Evolutionary conservation across 2,888 invertebrate species (phyloP).

Genomic region (Myopa tessellatipennis): DNA sequence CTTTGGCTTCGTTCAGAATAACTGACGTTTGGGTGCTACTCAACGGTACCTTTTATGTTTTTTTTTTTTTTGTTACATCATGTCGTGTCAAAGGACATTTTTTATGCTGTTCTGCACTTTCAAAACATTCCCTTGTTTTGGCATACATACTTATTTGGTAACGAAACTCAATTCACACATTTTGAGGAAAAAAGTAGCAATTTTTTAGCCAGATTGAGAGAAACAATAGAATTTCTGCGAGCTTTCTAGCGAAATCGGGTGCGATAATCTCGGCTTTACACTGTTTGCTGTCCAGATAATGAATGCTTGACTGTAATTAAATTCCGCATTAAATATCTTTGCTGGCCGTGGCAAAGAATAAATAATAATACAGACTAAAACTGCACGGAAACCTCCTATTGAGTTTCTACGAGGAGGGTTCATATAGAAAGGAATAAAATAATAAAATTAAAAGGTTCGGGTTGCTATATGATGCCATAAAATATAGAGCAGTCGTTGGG

Average conservation of each 20-base stretch:
- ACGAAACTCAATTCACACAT: neutral
- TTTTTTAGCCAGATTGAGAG: constrained; percentile 21
- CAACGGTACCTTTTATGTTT: neutral
- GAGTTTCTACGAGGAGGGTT: no score
- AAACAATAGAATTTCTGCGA: constrained; percentile 6
- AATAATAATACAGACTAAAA: no score
- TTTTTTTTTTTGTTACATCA: neutral
- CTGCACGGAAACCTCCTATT: no score
- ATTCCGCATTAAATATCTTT: neutral
- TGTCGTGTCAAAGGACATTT: constrained; percentile 23
- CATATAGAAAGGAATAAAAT: no score
- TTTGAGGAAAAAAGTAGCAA: constrained; percentile 32
- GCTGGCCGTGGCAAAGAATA: no score
- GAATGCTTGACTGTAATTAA: neutral
- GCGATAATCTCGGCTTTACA: constrained; percentile 36
- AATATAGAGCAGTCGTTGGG: no score
- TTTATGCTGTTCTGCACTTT: constrained; percentile 25
- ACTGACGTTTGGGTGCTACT: neutral
- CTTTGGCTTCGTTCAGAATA: neutral
- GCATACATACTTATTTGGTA: no score
- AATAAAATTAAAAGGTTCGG: no score
- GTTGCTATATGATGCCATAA: no score
- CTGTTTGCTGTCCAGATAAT: constrained; percentile 3
- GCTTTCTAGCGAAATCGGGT: constrained; percentile 16
- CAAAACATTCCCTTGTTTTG: neutral